Conservation (phyloP, 2,888 invertebrate genomes). For the Mellilla xanthometata region DNA sequence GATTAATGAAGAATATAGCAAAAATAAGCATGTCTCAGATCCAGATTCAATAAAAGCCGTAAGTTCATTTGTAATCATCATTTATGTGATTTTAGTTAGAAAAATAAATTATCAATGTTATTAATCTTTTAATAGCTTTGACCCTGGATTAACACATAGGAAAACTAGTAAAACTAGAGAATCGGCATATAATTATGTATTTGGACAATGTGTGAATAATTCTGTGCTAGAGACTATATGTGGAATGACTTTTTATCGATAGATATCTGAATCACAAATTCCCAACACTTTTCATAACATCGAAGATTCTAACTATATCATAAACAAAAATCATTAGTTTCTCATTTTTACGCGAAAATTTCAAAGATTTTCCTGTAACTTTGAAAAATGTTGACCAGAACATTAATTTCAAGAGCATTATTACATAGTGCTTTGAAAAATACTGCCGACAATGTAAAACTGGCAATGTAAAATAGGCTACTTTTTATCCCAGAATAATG, state of each 20-base stretch:
- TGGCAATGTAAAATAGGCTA: too few relatives aligned
- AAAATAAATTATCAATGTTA: not conserved
- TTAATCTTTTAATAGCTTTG: too few relatives aligned
- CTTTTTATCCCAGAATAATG: too few relatives aligned
- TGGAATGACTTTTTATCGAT: too few relatives aligned
- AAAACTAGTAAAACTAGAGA: too few relatives aligned
- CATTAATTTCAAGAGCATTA: conserved; percentile 54
- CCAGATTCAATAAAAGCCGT: conserved; percentile 85
- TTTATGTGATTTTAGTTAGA: not conserved
- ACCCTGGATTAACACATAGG: too few relatives aligned
- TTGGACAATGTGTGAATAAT: too few relatives aligned
- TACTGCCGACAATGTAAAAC: conserved; percentile 55
- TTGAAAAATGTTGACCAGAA: conserved; percentile 57
- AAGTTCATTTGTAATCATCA: too few relatives aligned
- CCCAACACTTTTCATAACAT: too few relatives aligned
- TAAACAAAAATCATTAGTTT: not conserved
- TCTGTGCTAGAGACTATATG: too few relatives aligned
- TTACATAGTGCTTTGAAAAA: conserved; percentile 54
- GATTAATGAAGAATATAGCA: conserved; percentile 89
- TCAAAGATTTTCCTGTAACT: not conserved
- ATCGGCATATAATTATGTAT: too few relatives aligned
- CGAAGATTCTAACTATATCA: not conserved
- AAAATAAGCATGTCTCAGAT: conserved; percentile 85
- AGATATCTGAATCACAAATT: too few relatives aligned
- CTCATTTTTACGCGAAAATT: not conserved